These are phyloP conservation scores for Stigmatopora nigra DNA, from an alignment of 2,113 vertebrate species.

Conservation along the genomic window DNA sequence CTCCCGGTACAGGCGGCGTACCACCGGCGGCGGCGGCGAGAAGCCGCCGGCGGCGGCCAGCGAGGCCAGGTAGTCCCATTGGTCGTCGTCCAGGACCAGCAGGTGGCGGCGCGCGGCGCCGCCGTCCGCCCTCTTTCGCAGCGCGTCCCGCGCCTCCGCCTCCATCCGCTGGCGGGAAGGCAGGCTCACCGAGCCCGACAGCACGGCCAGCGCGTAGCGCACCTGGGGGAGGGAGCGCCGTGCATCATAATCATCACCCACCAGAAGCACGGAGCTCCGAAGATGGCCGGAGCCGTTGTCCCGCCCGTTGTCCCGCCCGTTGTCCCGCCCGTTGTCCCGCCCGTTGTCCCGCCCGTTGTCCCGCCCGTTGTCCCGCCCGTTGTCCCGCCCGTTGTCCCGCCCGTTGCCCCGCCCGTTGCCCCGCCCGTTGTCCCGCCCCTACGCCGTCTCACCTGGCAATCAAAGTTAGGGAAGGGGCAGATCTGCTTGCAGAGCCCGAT, in stretches of 20 bases:
- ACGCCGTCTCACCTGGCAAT: conserved; percentile 66
- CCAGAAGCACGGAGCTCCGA: too few relatives aligned
- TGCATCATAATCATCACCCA: too few relatives aligned
- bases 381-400: too few relatives aligned
- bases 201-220: conserved; percentile 55
- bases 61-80: conserved; percentile 61
- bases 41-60: conserved; percentile 51
- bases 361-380: too few relatives aligned
- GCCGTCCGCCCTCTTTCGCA: conserved; percentile 20
- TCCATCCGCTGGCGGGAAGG: conserved; percentile 53
- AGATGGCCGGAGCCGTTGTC: neutral
- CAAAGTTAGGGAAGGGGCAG: conserved; percentile 73
- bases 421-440: too few relatives aligned
- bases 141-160: conserved; percentile 28
- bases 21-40: conserved; percentile 36
- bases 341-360: neutral
- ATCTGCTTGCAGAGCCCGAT: conserved; percentile 71
- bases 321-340: too few relatives aligned
- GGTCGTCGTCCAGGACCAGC: conserved; percentile 42
- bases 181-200: conserved; percentile 48
- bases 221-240: conserved; percentile 26
- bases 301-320: neutral
- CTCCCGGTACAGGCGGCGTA: conserved; percentile 58
- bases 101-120: conserved; percentile 56
- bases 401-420: neutral